Conservation (phyloP, 2,113 vertebrate genomes). For the Hucho hucho region DNA sequence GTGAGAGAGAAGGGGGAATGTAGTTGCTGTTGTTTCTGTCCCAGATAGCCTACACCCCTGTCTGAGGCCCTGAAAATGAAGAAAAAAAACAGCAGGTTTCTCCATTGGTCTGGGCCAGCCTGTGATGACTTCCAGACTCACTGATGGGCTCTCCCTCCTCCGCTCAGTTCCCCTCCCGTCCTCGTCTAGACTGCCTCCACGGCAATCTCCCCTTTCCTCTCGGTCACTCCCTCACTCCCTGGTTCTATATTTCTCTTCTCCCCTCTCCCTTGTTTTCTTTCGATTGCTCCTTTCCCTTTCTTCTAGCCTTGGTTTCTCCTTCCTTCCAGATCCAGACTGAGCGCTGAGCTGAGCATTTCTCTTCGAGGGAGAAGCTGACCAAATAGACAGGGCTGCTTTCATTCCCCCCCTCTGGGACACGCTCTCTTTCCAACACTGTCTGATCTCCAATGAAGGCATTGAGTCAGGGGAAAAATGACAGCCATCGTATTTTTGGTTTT, state of each 20-base stretch:
- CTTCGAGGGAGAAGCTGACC: conserved; percentile 33
- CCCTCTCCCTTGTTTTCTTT: conserved; percentile 27
- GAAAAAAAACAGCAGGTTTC: conserved; percentile 64
- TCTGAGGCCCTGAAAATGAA: background rate
- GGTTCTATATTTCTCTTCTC: background rate
- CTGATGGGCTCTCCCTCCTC: conserved; percentile 20
- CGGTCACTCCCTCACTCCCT: background rate
- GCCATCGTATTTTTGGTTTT: conserved; percentile 30
- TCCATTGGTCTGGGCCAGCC: conserved; percentile 63
- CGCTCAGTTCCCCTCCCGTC: background rate
- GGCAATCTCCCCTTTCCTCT: background rate
- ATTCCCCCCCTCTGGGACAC: conserved; percentile 39
- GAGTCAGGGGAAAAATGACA: conserved; percentile 11
- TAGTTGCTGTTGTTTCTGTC: conserved; percentile 27
- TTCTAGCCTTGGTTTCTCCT: conserved; percentile 29
- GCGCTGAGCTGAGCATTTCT: conserved; percentile 27
- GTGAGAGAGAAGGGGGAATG: conserved; percentile 15
- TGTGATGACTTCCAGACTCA: conserved; percentile 74
- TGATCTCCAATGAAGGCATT: conserved; percentile 48
- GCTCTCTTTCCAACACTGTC: conserved; percentile 34
- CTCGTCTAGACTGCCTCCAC: background rate
- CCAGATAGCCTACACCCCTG: conserved; percentile 53
- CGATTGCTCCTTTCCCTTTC: background rate
- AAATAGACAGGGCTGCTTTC: conserved; percentile 46
- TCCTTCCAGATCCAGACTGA: conserved; percentile 32